A percentile compares a stretch with the other conserved stretches of the same genome.
phyloP scores from a whole-genome alignment of 1,140 invertebrate species.

The Papilio machaon region DNA sequence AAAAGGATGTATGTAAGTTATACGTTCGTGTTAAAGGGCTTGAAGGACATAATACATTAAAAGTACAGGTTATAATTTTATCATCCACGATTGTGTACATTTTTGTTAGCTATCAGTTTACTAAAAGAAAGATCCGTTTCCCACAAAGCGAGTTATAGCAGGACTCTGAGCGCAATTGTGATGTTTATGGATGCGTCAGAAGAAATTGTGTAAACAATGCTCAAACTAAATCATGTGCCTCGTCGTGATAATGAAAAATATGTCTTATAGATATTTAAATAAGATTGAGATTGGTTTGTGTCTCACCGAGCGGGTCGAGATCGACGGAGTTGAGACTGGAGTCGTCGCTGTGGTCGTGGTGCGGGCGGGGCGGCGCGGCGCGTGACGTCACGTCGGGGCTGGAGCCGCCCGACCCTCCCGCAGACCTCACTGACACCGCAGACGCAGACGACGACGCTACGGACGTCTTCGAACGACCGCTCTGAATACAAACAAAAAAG shows the following conservation, averaged over 20 bases:
- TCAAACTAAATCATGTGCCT: background rate
- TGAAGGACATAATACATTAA: too few species aligned
- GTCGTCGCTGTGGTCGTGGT: conserved; percentile 83
- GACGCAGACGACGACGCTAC: conserved; percentile 80
- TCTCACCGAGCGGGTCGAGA: conserved; percentile 81
- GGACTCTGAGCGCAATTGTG: background rate
- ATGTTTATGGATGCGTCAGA: background rate
- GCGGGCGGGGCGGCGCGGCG: conserved; percentile 76
- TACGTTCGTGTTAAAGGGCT: background rate
- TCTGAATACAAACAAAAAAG: conserved; percentile 82
- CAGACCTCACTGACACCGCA: conserved; percentile 79
- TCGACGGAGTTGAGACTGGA: conserved; percentile 84
- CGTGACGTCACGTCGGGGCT: conserved; percentile 83
- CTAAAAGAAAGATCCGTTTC: background rate
- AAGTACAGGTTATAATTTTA: too few species aligned
- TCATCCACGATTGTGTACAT: too few species aligned
- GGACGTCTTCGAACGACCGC: conserved; percentile 84
- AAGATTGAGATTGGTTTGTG: conserved; percentile 2
- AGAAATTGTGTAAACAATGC: background rate
- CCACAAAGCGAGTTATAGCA: background rate
- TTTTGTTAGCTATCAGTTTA: background rate
- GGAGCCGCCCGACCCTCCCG: conserved; percentile 80
- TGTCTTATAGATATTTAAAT: background rate
- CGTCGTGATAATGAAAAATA: background rate
- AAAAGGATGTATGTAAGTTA: background rate